These are phyloP conservation scores for Metacarcinus magister DNA, from an alignment of 2,888 invertebrate species.

Conservation along the genomic window DNA sequence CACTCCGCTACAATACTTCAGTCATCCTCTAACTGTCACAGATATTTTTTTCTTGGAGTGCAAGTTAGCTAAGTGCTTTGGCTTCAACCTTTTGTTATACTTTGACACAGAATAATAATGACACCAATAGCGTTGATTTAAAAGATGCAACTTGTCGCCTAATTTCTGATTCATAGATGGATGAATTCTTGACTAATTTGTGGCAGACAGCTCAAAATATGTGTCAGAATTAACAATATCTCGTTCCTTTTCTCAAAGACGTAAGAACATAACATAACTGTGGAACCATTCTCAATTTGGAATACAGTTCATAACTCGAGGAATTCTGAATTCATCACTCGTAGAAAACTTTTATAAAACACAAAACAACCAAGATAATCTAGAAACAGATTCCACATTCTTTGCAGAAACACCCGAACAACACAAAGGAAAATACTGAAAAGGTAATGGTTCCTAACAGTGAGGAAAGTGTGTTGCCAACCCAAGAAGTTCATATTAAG, in stretches of 20 bases:
- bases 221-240: too few species aligned
- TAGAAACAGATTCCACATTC: not conserved
- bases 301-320: not conserved
- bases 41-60: not conserved
- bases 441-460: not conserved
- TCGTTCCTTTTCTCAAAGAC: too few species aligned
- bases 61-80: not conserved
- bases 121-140: not conserved
- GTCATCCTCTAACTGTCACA: not conserved
- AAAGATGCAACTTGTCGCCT: not conserved
- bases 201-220: not conserved
- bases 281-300: too few species aligned
- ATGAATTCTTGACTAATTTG: not conserved
- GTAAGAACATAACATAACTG: too few species aligned
- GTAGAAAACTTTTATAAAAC: not conserved
- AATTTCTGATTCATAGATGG: not conserved
- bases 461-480: not conserved
- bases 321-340: not conserved
- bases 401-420: not conserved
- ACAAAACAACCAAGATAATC: not conserved
- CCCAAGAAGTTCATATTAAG: not conserved
- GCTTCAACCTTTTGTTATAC: not conserved
- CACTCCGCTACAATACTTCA: too few species aligned
- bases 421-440: not conserved
- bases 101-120: not conserved